phyloP scores from a whole-genome alignment of 2,888 invertebrate genomes.

The Synergus laeviventris region DNA sequence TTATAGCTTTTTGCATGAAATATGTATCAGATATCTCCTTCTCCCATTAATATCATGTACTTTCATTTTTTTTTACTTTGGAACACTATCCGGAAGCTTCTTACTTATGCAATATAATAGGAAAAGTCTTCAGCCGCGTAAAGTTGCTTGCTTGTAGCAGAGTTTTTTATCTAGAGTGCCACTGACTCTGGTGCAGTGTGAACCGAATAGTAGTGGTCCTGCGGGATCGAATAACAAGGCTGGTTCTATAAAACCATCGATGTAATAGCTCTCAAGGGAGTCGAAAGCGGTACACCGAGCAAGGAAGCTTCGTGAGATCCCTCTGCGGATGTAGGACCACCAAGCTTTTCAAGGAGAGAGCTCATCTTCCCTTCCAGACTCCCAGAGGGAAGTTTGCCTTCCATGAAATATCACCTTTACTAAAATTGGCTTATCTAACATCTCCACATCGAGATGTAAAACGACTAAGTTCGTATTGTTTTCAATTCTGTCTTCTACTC shows the following conservation, averaged over 20 bases:
- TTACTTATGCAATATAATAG: background rate
- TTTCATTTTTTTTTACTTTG: background rate
- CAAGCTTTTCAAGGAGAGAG: conserved; percentile 23
- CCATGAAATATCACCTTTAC: conserved; percentile 22
- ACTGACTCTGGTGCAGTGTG: background rate
- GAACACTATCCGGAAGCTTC: background rate
- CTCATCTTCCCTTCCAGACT: conserved; percentile 9
- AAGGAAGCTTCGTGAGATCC: conserved; percentile 16
- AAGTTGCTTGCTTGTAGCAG: background rate
- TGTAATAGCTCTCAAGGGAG: conserved; percentile 34
- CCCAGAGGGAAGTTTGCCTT: conserved; percentile 15
- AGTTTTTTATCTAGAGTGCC: background rate
- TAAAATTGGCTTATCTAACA: background rate
- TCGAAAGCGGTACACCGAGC: conserved; percentile 27
- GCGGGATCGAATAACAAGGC: conserved; percentile 31
- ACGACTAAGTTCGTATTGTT: conserved; percentile 19
- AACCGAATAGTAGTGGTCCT: conserved; percentile 3
- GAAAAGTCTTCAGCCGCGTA: background rate
- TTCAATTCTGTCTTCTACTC: background rate
- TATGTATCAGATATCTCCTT: too few relatives aligned
- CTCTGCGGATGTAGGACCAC: conserved; percentile 30
- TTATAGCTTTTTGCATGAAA: too few relatives aligned
- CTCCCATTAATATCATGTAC: too few relatives aligned
- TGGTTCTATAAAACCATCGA: conserved; percentile 35
- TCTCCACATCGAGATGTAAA: background rate